A percentile compares a stretch with the other conserved stretches of the same genome.
Evolutionary conservation across 2,888 invertebrate genomes (phyloP).

Genomic region (Mechanitis mazaeus): DNA sequence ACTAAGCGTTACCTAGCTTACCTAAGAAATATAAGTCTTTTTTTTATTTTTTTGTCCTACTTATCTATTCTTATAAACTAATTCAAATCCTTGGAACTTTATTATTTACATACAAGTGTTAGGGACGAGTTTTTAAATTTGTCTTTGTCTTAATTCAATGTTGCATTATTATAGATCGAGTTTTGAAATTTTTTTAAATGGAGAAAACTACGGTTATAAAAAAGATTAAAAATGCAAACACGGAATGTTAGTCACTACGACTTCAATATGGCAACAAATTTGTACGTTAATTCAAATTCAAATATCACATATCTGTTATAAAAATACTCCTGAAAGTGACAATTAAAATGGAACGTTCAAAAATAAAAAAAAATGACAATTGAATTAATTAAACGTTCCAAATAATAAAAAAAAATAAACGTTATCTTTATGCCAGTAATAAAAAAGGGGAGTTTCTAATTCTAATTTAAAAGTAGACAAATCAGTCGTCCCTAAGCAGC

Average conservation of each 20-base stretch:
- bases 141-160: neutral
- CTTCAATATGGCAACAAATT: constrained; percentile 61
- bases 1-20: constrained; percentile 36
- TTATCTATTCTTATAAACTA: constrained; percentile 40
- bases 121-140: constrained; percentile 23
- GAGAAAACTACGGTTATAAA: neutral
- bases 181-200: neutral
- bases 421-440: constrained; percentile 21
- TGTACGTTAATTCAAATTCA: constrained; percentile 31
- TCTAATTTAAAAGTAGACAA: constrained; percentile 13
- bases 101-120: constrained; percentile 29
- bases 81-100: constrained; percentile 62
- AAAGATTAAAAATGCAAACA: constrained; percentile 31
- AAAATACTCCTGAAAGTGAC: neutral
- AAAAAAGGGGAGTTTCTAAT: constrained; percentile 8
- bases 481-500: constrained; percentile 54
- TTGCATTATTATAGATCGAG: neutral
- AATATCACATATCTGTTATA: neutral
- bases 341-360: neutral
- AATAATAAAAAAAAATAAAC: no score
- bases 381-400: no score
- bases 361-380: no score
- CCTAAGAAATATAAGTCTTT: constrained; percentile 65
- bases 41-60: constrained; percentile 49
- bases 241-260: constrained; percentile 72